phyloP scores from a whole-genome alignment of 2,113 vertebrate species.

The Takifugu bimaculatus region DNA sequence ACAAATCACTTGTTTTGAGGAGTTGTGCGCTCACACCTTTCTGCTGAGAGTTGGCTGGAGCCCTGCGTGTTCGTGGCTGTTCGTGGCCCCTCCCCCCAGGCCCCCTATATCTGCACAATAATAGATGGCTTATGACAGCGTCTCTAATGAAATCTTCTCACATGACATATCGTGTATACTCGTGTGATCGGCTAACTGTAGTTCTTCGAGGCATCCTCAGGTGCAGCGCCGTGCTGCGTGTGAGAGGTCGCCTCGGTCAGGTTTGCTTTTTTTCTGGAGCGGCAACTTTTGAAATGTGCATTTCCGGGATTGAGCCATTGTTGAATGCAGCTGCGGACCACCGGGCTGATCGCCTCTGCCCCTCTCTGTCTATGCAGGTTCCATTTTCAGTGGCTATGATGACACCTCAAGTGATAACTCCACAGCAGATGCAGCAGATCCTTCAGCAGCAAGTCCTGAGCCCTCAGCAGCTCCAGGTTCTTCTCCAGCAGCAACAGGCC shows the following conservation, averaged over 20 bases:
- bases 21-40: conserved; percentile 64
- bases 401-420: conserved; percentile 99
- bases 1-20: conserved; percentile 72
- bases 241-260: background rate
- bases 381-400: conserved; percentile 99
- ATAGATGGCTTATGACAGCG: conserved; percentile 57
- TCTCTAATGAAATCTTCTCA: conserved; percentile 62
- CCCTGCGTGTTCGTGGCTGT: conserved; percentile 22
- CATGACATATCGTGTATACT: conserved; percentile 27
- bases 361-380: conserved; percentile 73
- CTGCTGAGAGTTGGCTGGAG: conserved; percentile 58
- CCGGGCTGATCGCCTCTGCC: background rate
- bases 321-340: background rate
- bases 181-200: conserved; percentile 7
- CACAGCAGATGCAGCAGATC: conserved; percentile 99
- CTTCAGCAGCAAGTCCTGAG: conserved; percentile 99
- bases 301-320: too few relatives aligned
- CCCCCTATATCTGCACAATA: conserved; percentile 35
- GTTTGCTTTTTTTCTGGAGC: too few relatives aligned
- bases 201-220: conserved; percentile 37
- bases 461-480: conserved; percentile 98
- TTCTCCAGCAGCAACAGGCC: conserved; percentile 98
- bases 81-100: conserved; percentile 51
- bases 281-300: too few relatives aligned
- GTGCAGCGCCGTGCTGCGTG: background rate